Conservation (phyloP, 2,113 vertebrate genomes). For the Chloebia gouldiae region DNA sequence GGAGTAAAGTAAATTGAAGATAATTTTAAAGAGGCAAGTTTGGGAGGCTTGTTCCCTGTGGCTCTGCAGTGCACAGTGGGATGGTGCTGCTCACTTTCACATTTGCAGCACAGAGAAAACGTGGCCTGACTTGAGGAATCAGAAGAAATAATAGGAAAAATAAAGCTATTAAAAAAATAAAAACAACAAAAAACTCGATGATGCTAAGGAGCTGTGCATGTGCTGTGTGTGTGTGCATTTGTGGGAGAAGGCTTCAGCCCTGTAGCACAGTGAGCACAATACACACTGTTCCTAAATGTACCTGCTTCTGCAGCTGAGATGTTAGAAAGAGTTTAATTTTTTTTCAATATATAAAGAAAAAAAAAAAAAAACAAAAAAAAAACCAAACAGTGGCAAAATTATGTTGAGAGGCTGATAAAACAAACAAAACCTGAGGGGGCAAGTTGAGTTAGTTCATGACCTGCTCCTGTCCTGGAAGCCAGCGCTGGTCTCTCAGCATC, state of each 20-base stretch:
- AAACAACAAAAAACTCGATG: not conserved
- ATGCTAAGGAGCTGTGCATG: not conserved
- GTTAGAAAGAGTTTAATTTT: not conserved
- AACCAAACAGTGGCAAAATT: slow-evolving; percentile 19
- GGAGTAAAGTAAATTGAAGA: not conserved
- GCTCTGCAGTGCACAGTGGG: not conserved
- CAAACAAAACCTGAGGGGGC: not conserved
- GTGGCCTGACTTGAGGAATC: not conserved
- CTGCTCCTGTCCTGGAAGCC: not conserved
- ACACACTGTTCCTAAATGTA: not conserved
- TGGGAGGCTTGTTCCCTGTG: not conserved
- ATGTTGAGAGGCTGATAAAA: slow-evolving; percentile 5
- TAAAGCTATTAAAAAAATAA: not conserved
- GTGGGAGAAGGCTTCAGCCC: not conserved
- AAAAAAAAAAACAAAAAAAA: not conserved
- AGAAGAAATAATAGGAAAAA: not conserved
- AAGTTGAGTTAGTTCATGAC: not conserved
- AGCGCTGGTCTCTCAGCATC: not conserved
- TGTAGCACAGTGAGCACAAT: not conserved
- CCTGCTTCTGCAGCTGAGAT: slow-evolving; percentile 14
- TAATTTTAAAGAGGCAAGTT: not conserved
- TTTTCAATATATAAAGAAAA: not conserved
- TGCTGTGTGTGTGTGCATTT: not conserved
- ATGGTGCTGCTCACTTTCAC: not conserved
- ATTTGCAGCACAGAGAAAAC: not conserved